A percentile compares a stretch with the other conserved stretches of the same genome.
phyloP scores from a whole-genome alignment of 2,113 vertebrate genomes.

The Cryptotis parvus region DNA sequence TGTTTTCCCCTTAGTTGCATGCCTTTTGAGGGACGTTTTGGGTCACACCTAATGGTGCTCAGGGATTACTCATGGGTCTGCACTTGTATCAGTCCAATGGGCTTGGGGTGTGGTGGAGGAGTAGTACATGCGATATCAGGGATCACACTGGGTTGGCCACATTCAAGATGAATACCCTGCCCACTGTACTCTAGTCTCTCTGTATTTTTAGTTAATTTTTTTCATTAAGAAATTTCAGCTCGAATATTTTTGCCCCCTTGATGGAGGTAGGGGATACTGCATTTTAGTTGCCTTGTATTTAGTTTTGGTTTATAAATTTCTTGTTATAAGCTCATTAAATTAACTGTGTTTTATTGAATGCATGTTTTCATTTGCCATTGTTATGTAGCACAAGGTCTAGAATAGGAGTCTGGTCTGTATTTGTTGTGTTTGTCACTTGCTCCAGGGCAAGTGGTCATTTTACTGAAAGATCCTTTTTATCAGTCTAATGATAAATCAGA shows the following conservation, averaged over 20 bases:
- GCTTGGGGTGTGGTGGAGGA: too few species aligned
- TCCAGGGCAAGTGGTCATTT: neutral
- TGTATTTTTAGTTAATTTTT: too few species aligned
- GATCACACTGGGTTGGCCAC: too few species aligned
- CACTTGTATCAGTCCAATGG: too few species aligned
- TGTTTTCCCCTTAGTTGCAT: neutral
- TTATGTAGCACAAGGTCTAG: neutral
- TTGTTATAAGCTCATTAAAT: neutral
- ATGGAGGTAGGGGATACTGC: neutral
- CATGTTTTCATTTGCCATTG: neutral
- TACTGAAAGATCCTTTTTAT: neutral
- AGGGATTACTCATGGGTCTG: too few species aligned
- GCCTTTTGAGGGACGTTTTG: too few species aligned
- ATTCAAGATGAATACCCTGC: too few species aligned
- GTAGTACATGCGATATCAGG: too few species aligned
- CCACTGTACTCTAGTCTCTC: too few species aligned
- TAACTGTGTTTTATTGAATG: constrained; percentile 37
- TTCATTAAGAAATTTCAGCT: neutral
- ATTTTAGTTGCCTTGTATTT: neutral
- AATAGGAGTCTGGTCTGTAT: neutral
- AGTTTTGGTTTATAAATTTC: constrained; percentile 2
- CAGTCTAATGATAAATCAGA: too few species aligned
- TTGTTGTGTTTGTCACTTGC: neutral
- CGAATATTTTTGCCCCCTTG: neutral
- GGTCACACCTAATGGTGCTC: too few species aligned